These are phyloP conservation scores for Melanocharis versteri DNA, from an alignment of 2,113 vertebrate species.

Conservation along the genomic window DNA sequence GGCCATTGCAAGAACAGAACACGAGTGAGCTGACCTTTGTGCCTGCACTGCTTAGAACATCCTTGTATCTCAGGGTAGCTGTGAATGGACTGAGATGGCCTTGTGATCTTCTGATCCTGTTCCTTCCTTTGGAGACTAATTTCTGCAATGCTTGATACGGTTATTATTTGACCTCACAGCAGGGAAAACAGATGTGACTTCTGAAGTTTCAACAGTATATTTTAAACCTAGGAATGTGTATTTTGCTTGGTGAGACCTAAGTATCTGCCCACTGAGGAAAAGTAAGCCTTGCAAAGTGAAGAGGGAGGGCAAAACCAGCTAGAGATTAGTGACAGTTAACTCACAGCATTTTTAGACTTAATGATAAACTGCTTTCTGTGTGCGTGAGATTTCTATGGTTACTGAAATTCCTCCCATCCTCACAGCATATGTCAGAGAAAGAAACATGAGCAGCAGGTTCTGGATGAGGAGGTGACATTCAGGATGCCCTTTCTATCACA, in stretches of 20 bases:
- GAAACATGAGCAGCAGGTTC: background rate
- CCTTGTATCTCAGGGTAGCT: background rate
- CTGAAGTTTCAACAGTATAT: background rate
- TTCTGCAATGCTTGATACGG: background rate
- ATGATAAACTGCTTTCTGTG: background rate
- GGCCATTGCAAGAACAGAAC: background rate
- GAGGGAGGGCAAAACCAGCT: background rate
- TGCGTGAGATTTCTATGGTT: conserved; percentile 17
- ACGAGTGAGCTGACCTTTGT: background rate
- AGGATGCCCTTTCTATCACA: conserved; percentile 46
- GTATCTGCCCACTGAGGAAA: background rate
- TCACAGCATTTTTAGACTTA: background rate
- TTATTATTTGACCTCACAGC: background rate
- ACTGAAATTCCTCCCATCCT: conserved; percentile 8
- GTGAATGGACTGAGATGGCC: background rate
- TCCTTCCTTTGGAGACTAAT: background rate
- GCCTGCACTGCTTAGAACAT: background rate
- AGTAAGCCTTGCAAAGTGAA: background rate
- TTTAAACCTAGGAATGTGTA: background rate
- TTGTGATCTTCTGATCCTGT: background rate
- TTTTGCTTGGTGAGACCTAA: background rate
- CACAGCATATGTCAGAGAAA: conserved; percentile 30
- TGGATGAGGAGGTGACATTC: background rate
- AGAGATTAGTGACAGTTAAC: background rate
- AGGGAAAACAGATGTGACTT: background rate